Percentiles rank a stretch among this genome's conserved stretches.
Conservation (phyloP, 2,888 invertebrate species). For the Stenodera caucasica region DNA sequence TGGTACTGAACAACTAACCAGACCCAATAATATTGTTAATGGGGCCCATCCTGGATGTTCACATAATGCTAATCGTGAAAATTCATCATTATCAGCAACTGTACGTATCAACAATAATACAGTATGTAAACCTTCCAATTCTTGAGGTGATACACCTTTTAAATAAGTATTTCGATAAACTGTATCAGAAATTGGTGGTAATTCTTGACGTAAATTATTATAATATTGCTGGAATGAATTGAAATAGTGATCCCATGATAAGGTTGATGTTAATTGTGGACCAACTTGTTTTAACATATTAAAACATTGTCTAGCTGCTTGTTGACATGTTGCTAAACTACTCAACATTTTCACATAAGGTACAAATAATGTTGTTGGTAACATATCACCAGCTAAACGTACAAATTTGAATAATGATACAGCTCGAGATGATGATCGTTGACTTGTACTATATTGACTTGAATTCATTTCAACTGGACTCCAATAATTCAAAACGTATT, state of each 20-base stretch:
- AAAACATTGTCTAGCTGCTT: conserved; percentile 78
- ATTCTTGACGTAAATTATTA: conserved; percentile 70
- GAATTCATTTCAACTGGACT: conserved; percentile 60
- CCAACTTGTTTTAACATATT: conserved; percentile 68
- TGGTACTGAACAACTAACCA: conserved; percentile 86
- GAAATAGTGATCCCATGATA: conserved; percentile 88
- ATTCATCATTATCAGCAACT: conserved; percentile 78
- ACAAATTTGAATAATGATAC: conserved; percentile 90
- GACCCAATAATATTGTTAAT: conserved; percentile 74
- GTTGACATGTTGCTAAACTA: conserved; percentile 74
- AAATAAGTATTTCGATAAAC: conserved; percentile 60
- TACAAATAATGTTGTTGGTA: conserved; percentile 81
- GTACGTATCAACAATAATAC: conserved; percentile 77
- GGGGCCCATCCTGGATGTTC: conserved; percentile 90
- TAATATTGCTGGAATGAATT: conserved; percentile 74
- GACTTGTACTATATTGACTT: conserved; percentile 49
- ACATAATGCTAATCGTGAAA: conserved; percentile 78
- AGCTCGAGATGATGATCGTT: conserved; percentile 63
- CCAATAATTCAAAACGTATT: conserved; percentile 84
- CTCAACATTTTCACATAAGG: conserved; percentile 86
- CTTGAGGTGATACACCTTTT: conserved; percentile 74
- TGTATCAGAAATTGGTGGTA: conserved; percentile 66
- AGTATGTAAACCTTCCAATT: conserved; percentile 82
- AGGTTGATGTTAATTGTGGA: conserved; percentile 49
- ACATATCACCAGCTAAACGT: conserved; percentile 80